Percentiles rank a stretch among this genome's conserved stretches.
These are phyloP conservation scores for Dynastes maya DNA, from an alignment of 2,888 invertebrate species.

Conservation along the genomic window DNA sequence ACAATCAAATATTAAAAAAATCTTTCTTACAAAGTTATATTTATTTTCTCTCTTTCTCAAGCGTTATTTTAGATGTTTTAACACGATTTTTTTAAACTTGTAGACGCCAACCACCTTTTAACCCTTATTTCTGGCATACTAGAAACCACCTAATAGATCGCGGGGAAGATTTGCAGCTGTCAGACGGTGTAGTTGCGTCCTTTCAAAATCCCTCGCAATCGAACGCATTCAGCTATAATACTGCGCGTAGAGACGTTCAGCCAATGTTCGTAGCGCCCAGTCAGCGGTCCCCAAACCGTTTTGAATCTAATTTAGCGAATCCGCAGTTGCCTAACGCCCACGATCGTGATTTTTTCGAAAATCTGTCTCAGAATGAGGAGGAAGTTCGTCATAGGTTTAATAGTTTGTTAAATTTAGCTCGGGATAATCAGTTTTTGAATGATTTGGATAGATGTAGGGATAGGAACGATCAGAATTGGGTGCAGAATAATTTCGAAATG, in stretches of 20 bases:
- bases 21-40: not conserved
- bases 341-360: not conserved
- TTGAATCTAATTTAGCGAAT: not conserved
- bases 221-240: slow-evolving; percentile 34
- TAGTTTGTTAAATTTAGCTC: slow-evolving; percentile 61
- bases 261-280: slow-evolving; percentile 13
- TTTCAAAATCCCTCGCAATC: slow-evolving; percentile 48
- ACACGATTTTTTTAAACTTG: slow-evolving; percentile 61
- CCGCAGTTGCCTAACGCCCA: not conserved
- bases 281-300: not conserved
- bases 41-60: not conserved
- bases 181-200: slow-evolving; percentile 61
- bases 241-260: slow-evolving; percentile 48
- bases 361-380: slow-evolving; percentile 53
- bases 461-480: slow-evolving; percentile 51
- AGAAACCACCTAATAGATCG: slow-evolving; percentile 55
- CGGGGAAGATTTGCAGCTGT: slow-evolving; percentile 61
- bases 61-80: slow-evolving; percentile 38
- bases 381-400: slow-evolving; percentile 64
- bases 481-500: slow-evolving; percentile 52
- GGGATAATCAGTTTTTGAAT: slow-evolving; percentile 50
- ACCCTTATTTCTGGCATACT: slow-evolving; percentile 66
- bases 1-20: too few species aligned
- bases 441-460: slow-evolving; percentile 54
- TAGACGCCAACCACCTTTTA: slow-evolving; percentile 67